A percentile compares a stretch with the other conserved stretches of the same genome.
Evolutionary conservation across 2,888 invertebrate species (phyloP).

Genomic region (Xanthia icteritia): DNA sequence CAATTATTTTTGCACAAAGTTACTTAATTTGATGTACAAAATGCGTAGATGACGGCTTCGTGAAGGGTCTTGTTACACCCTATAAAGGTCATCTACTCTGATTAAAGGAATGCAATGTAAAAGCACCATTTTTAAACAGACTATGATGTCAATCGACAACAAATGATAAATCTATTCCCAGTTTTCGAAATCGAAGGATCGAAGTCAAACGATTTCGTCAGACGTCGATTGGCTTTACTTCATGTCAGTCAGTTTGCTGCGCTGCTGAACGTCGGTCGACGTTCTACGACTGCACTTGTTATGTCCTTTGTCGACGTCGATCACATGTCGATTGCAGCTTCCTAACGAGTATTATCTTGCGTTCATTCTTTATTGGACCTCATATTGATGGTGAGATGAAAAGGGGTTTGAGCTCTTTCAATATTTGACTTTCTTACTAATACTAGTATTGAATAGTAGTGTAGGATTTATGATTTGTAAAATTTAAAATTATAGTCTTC

Average conservation of each 20-base stretch:
- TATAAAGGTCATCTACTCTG: background rate
- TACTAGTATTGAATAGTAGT: background rate
- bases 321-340: conserved; percentile 8
- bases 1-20: too few relatives aligned
- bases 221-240: conserved; percentile 31
- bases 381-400: background rate
- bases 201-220: conserved; percentile 24
- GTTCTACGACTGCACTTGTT: conserved; percentile 39
- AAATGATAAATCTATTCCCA: conserved; percentile 5
- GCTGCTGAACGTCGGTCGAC: conserved; percentile 3
- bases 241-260: conserved; percentile 11
- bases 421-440: background rate
- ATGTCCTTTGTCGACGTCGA: conserved; percentile 23
- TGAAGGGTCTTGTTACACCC: too few relatives aligned
- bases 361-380: background rate
- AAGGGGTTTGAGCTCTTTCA: background rate
- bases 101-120: background rate
- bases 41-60: too few relatives aligned
- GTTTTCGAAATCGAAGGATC: conserved; percentile 12
- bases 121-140: background rate
- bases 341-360: conserved; percentile 5
- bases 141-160: background rate
- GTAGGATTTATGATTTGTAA: background rate
- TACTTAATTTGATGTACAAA: too few relatives aligned
- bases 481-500: background rate